Conservation (phyloP, 2,113 vertebrate genomes). For the Python bivittatus region DNA sequence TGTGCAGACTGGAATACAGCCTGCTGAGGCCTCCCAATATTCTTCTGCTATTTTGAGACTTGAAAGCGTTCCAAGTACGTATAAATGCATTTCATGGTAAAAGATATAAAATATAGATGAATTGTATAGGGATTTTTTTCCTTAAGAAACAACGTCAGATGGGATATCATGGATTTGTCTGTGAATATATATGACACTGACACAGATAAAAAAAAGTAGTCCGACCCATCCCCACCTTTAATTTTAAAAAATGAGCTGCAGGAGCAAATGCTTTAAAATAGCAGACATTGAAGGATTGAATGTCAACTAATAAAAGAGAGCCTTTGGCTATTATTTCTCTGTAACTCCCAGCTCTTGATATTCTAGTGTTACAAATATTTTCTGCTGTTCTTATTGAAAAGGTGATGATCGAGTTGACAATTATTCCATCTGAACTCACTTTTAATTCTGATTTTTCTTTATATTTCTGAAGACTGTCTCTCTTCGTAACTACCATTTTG, state of each 20-base stretch:
- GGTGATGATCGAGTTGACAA: background rate
- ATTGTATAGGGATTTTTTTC: background rate
- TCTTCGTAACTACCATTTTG: background rate
- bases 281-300: background rate
- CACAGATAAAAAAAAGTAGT: background rate
- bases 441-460: constrained; percentile 32
- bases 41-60: background rate
- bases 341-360: background rate
- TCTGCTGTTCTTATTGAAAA: background rate
- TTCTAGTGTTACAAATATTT: constrained; percentile 2
- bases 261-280: background rate
- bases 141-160: background rate
- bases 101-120: background rate
- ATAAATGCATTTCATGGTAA: background rate
- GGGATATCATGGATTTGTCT: background rate
- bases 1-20: background rate
- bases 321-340: background rate
- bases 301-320: background rate
- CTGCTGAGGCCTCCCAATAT: background rate
- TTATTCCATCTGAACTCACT: constrained; percentile 1
- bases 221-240: background rate
- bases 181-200: background rate
- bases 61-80: background rate
- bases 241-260: background rate
- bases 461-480: constrained; percentile 36